phyloP scores from a whole-genome alignment of 2,888 invertebrate species.

The Scaptomyza flava region DNA sequence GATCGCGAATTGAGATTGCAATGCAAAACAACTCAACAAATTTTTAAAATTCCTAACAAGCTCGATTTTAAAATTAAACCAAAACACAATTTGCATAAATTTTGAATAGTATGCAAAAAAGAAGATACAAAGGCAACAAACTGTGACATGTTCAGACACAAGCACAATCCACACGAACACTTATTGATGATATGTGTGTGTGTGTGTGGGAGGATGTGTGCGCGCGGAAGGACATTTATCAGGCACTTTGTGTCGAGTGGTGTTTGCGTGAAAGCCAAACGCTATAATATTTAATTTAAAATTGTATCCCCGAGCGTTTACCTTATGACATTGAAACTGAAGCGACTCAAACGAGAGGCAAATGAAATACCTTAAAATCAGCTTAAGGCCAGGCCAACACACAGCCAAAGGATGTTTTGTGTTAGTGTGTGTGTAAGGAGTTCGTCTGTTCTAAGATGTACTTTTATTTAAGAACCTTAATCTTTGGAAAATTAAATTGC shows the following conservation, averaged over 20 bases:
- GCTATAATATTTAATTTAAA: conserved; percentile 68
- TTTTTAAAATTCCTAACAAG: conserved; percentile 1
- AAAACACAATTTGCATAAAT: conserved; percentile 8
- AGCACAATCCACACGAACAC: conserved; percentile 8
- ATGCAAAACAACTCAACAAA: background rate
- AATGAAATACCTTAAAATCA: conserved; percentile 32
- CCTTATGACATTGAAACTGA: conserved; percentile 39
- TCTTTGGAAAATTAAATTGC: conserved; percentile 26
- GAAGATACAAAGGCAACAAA: conserved; percentile 14
- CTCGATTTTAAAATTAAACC: background rate
- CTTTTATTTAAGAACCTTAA: conserved; percentile 6
- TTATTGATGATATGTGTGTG: background rate
- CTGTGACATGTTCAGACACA: conserved; percentile 39
- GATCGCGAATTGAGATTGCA: background rate
- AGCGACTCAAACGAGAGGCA: conserved; percentile 32
- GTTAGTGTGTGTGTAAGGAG: background rate
- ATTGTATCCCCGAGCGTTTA: conserved; percentile 48
- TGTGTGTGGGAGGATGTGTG: background rate
- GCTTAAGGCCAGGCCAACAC: background rate
- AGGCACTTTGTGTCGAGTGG: conserved; percentile 22
- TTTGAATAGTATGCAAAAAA: conserved; percentile 18
- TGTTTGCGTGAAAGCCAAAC: conserved; percentile 40
- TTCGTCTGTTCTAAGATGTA: background rate
- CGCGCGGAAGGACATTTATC: conserved; percentile 42
- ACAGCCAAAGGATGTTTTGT: background rate